Percentiles rank a stretch among this genome's conserved stretches.
Evolutionary conservation across 2,888 invertebrate species (phyloP).

Genomic region (Campoplex nolae): DNA sequence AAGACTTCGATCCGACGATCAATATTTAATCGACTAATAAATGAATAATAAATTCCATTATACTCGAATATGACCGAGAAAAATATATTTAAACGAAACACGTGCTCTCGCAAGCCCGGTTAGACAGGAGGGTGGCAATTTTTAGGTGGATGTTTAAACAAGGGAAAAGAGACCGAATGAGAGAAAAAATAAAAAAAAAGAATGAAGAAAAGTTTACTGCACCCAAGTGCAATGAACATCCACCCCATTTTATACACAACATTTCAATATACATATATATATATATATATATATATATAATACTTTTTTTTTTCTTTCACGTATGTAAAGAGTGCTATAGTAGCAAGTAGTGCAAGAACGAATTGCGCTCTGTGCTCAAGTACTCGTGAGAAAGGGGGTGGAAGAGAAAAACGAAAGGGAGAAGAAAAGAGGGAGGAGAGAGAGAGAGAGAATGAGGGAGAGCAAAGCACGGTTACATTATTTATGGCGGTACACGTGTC

Average conservation of each 20-base stretch:
- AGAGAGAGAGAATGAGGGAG: constrained; percentile 16
- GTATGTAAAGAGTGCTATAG: constrained; percentile 22
- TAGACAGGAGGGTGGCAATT: constrained; percentile 2
- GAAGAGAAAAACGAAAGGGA: constrained; percentile 31
- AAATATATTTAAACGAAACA: neutral
- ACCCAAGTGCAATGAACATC: constrained; percentile 71
- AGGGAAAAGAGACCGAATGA: constrained; percentile 5
- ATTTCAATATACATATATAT: constrained; percentile 38
- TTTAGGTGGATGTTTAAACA: constrained; percentile 30
- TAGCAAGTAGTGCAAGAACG: constrained; percentile 59
- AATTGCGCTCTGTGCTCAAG: constrained; percentile 53
- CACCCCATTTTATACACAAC: constrained; percentile 47
- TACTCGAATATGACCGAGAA: neutral
- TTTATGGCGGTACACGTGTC: constrained; percentile 84
- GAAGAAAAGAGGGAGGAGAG: constrained; percentile 59
- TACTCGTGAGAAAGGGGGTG: constrained; percentile 46
- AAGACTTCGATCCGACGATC: neutral
- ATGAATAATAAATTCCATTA: neutral
- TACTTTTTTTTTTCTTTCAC: neutral
- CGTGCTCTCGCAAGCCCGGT: neutral
- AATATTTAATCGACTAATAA: neutral
- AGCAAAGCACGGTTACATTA: constrained; percentile 77
- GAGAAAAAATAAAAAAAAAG: constrained; percentile 28
- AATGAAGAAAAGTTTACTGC: constrained; percentile 48
- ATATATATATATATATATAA: constrained; percentile 30